Evolutionary conservation across 1,140 invertebrate species (phyloP), one percentile per base, ranked within the genome.

Genomic region (Stegodyphus dumicola): DNA sequence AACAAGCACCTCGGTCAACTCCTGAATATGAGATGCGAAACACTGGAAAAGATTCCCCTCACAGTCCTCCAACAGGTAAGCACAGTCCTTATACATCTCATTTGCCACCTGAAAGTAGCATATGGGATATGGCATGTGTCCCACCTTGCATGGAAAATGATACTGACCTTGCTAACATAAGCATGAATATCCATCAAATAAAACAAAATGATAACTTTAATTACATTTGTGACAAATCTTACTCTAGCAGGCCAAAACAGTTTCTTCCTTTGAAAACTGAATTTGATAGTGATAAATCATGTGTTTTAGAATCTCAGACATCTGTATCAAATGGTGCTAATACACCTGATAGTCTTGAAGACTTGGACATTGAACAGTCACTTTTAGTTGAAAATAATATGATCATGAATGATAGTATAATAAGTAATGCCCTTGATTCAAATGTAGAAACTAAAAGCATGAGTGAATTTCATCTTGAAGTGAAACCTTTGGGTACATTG

Each of bases 291-390:
- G 53, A 52, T 49, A n/a, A 79, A 7, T 17, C 11, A 7, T 7
- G 53, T 10, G 66, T 54, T 54, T 66, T 52, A 10, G n/a, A 74
- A 11, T 65, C 54, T 17, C 65, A 69, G 49, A 33, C 79, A 9
- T 51, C 56, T 5, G 52, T 60, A 6, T 76, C 81, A 48, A 84
- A 84, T 77, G 81, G 81, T 75, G 81, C 74, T 52, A 85, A 85
- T 17, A 85, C 84, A 7, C 84, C 84, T 33, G 84, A 85, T 66
- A 85, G 84, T 51, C 60, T 85, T 13, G 84, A 85, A n/a, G 84
- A 85, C 10, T 52, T 76, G 7, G 60, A 13, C 13, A n/a, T 60
- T 5, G 77, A 79, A 48, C 66, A 60, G 11, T 65, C 33, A n/a
- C 15, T 10, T 33, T 4, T 18, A 6, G 2, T 0, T 60, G 64